phyloP scores from a whole-genome alignment of 2,113 vertebrate species.

The Parus major region DNA sequence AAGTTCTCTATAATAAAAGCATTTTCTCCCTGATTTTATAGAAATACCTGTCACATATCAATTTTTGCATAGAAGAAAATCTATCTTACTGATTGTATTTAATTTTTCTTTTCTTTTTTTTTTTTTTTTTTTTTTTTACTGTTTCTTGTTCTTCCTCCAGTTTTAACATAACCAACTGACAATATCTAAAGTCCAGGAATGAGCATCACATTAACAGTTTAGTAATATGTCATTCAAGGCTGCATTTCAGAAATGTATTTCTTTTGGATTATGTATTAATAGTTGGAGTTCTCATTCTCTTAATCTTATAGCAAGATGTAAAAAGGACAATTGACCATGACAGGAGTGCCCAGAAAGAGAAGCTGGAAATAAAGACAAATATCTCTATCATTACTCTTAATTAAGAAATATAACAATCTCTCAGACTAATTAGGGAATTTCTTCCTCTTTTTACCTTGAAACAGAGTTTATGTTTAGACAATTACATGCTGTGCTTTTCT shows the following conservation, averaged over 20 bases:
- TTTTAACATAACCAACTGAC: neutral
- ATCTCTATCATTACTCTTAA: neutral
- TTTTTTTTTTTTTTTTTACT: neutral
- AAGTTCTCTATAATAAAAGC: neutral
- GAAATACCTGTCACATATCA: neutral
- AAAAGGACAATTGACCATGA: neutral
- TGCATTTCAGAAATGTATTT: neutral
- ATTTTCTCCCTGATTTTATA: neutral
- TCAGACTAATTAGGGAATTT: neutral
- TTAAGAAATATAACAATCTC: neutral
- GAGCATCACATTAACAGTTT: neutral
- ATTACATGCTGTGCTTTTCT: neutral
- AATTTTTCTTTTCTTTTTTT: neutral
- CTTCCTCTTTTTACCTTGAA: neutral
- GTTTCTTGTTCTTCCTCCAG: neutral
- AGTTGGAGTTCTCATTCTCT: neutral
- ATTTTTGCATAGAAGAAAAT: neutral
- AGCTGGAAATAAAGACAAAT: neutral
- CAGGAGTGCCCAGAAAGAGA: neutral
- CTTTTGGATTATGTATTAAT: neutral
- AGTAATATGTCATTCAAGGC: neutral
- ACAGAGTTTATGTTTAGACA: neutral
- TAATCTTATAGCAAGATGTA: neutral
- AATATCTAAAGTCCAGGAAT: neutral
- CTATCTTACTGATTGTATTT: neutral